Evolutionary conservation across 2,888 invertebrate genomes (phyloP), one percentile per base, ranked within the genome.

Genomic region (Scelioninae gen. 2): DNA sequence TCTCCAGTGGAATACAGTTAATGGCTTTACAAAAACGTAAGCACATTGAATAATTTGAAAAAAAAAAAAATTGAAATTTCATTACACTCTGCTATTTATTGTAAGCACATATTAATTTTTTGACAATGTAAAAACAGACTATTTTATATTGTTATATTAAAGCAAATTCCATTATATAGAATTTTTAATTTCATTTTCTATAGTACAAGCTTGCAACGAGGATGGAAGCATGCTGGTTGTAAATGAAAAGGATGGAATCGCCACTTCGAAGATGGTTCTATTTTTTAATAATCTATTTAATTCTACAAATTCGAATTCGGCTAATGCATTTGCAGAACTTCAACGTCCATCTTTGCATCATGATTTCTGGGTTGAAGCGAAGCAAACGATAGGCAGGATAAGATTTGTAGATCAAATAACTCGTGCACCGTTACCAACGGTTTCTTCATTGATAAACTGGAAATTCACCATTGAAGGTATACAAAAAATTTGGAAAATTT

Each of bases 271-370:
- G 5, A n/a, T 10, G 19, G 1, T 37, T 1, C 5, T 15, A 15
- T 63, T 63, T 31, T 63, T 52, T 35, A 63, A 63, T 39, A 16
- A 63, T 11, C 22, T 63, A 6, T 63, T 63, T 25, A 52, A 63
- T 13, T 63, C 63, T 6, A 2, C 10, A 1, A 63, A 63, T 22
- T 31, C 43, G 1, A 15, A 2, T 10, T 2, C 10, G 0, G 7
- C 6, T 5, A 41, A 61, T 13, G 16, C 50, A 2, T 10, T 13
- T 41, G 52, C 7, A 0, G 48, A 48, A 3, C 31, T 61, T 41
- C 61, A 50, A 5, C n/a, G 4, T 19, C 61, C 50, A 31, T 45
- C 45, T n/a, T 11, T 0, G 2, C 46, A 60, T 18, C 60, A 60
- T 28, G 16, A 25, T 15, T 46, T 60, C 6, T 60, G 60, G 60